A percentile compares a stretch with the other conserved stretches of the same genome.
phyloP scores from a whole-genome alignment of 2,888 invertebrate species.

The Lydus trimaculatus region DNA sequence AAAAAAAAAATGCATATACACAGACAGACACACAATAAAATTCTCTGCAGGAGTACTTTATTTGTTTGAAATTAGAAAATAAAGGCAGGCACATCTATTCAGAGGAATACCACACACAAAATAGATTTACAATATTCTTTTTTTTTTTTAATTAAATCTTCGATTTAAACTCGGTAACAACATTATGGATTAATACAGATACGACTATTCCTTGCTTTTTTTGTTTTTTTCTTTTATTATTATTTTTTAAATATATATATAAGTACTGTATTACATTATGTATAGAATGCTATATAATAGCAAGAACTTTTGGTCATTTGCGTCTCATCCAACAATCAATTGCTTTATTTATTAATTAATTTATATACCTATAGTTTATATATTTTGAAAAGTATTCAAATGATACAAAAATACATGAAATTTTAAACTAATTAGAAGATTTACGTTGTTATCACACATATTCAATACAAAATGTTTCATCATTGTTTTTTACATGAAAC shows the following conservation, averaged over 20 bases:
- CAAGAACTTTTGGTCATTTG: conserved; percentile 32
- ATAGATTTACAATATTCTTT: conserved; percentile 14
- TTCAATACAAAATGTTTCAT: conserved; percentile 22
- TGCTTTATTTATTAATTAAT: background rate
- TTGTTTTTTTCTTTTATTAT: too few species aligned
- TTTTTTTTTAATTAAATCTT: background rate
- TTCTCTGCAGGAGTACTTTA: background rate
- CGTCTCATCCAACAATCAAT: conserved; percentile 23
- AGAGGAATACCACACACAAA: conserved; percentile 16
- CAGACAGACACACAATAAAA: background rate
- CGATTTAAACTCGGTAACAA: conserved; percentile 7
- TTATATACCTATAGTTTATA: conserved; percentile 3
- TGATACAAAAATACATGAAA: conserved; percentile 42
- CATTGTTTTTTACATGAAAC: too few species aligned
- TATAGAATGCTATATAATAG: conserved; percentile 30
- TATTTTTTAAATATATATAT: too few species aligned
- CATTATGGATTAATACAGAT: conserved; percentile 9
- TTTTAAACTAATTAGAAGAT: conserved; percentile 24
- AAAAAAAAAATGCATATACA: background rate
- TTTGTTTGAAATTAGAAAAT: background rate
- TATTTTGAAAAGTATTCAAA: conserved; percentile 32
- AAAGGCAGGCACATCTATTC: conserved; percentile 22
- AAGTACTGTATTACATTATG: conserved; percentile 17
- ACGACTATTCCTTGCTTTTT: conserved; percentile 4
- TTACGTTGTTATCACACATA: conserved; percentile 36